A percentile compares a stretch with the other conserved stretches of the same genome.
Evolutionary conservation across 2,888 invertebrate genomes (phyloP).

Genomic region (Invenusta paracnida): DNA sequence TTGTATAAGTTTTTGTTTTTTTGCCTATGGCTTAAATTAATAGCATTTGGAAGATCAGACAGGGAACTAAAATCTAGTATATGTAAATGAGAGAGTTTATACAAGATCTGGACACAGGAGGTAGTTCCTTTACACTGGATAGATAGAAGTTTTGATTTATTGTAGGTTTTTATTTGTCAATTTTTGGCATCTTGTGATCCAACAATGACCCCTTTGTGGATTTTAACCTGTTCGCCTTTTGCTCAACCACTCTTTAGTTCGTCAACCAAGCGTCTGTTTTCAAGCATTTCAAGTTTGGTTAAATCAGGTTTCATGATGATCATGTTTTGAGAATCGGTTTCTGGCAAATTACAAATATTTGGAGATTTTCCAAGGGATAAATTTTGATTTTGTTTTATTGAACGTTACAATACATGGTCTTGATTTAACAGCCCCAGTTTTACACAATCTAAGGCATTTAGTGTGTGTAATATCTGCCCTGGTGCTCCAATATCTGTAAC

Average conservation of each 20-base stretch:
- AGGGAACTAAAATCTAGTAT: conserved; percentile 18
- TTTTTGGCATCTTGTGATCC: conserved; percentile 15
- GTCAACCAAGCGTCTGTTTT: conserved; percentile 27
- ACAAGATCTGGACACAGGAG: neutral
- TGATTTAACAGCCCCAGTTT: neutral
- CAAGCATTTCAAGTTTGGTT: conserved; percentile 9
- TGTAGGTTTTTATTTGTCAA: conserved; percentile 7
- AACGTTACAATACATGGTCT: neutral
- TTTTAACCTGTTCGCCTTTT: conserved; percentile 24
- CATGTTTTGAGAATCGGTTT: neutral
- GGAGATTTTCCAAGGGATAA: neutral
- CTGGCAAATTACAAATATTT: neutral
- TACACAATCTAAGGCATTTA: neutral
- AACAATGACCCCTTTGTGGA: conserved; percentile 23
- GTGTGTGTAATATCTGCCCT: neutral
- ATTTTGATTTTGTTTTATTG: neutral
- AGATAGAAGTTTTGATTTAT: conserved; percentile 26
- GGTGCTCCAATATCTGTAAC: neutral
- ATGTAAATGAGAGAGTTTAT: conserved; percentile 30
- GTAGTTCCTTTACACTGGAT: conserved; percentile 18
- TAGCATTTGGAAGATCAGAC: conserved; percentile 22
- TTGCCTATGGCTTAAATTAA: neutral
- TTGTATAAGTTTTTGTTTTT: neutral
- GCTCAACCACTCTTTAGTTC: conserved; percentile 21
- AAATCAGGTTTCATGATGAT: neutral